phyloP scores from a whole-genome alignment of 2,888 invertebrate genomes.

The Cryptocephalus primarius region DNA sequence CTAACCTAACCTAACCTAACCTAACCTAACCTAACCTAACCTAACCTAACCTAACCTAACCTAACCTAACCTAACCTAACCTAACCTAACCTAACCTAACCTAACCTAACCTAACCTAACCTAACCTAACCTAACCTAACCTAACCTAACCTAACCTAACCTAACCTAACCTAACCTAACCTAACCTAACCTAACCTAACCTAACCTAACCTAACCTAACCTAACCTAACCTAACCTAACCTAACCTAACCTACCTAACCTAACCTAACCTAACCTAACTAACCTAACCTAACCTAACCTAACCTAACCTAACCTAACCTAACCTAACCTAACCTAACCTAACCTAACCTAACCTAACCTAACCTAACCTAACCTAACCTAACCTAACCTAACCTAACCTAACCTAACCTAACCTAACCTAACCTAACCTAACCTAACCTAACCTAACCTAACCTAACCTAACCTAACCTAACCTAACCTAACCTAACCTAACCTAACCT shows the following conservation, averaged over 20 bases:
- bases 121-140: background rate
- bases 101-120: conserved; percentile 2
- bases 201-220: conserved; percentile 1
- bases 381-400: conserved; percentile 12
- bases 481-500: conserved; percentile 12
- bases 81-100: conserved; percentile 2
- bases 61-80: conserved; percentile 1
- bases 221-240: background rate
- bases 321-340: conserved; percentile 13
- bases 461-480: conserved; percentile 12
- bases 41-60: background rate
- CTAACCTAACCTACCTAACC: conserved; percentile 16
- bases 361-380: conserved; percentile 13
- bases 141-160: background rate
- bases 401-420: conserved; percentile 10
- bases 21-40: conserved; percentile 9
- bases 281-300: conserved; percentile 3
- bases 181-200: conserved; percentile 2
- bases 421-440: conserved; percentile 9
- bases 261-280: conserved; percentile 16
- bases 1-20: conserved; percentile 7
- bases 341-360: conserved; percentile 13
- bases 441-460: conserved; percentile 14
- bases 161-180: conserved; percentile 2
- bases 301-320: conserved; percentile 7